Evolutionary conservation across 2,797 vertebrate genomes (phyloP).

Genomic region (Catamblyrhynchus diadema): DNA sequence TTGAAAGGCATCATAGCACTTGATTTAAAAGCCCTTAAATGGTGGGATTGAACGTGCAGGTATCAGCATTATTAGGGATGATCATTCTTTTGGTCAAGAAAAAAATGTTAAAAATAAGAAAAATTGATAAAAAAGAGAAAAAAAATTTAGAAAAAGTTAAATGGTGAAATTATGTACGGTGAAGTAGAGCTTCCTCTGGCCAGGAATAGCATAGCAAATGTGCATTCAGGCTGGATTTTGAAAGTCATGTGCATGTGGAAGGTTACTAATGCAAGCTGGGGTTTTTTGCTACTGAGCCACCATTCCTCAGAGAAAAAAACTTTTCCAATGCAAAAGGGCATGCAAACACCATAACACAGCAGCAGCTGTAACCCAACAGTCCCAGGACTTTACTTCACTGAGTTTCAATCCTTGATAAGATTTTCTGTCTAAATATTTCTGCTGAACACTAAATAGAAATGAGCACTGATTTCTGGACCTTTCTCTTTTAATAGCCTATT

Average conservation of each 20-base stretch:
- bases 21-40: not conserved
- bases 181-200: not conserved
- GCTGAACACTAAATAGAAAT: not conserved
- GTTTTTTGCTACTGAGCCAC: not conserved
- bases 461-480: not conserved
- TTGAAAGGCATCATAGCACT: not conserved
- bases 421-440: not conserved
- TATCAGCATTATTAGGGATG: not conserved
- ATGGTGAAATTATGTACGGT: not conserved
- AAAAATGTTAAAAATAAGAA: not conserved
- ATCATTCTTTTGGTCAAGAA: not conserved
- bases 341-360: not conserved
- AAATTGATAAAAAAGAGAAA: not conserved
- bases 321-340: not conserved
- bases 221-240: not conserved
- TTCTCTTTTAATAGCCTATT: not conserved
- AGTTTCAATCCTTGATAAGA: not conserved
- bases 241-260: not conserved
- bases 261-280: not conserved
- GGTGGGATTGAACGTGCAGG: not conserved
- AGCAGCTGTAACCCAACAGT: not conserved
- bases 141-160: not conserved
- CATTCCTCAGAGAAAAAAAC: not conserved
- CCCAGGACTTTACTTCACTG: not conserved
- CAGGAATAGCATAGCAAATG: not conserved